Evolutionary conservation across 2,888 invertebrate species (phyloP).

Genomic region (Eupeodes latifasciatus): DNA sequence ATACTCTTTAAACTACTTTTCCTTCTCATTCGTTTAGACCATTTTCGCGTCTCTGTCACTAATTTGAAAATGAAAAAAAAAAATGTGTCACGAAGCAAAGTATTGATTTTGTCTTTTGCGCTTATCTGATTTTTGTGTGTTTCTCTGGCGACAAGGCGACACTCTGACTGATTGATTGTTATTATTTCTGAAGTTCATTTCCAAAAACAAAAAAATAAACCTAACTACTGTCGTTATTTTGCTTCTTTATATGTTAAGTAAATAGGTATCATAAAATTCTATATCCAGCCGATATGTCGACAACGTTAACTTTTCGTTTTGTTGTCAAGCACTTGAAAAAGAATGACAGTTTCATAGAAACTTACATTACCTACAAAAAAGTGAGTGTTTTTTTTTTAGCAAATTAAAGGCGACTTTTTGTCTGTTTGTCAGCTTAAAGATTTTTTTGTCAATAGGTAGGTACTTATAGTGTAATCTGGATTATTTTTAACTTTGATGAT

Average conservation of each 20-base stretch:
- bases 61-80: not conserved
- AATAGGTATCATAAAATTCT: conserved; percentile 16
- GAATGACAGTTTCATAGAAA: conserved; percentile 45
- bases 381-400: not conserved
- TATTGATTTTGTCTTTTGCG: conserved; percentile 42
- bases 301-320: not conserved
- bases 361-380: not conserved
- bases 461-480: conserved; percentile 67
- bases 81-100: conserved; percentile 23
- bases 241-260: not conserved
- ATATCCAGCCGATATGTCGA: not conserved
- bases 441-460: conserved; percentile 48
- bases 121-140: conserved; percentile 46
- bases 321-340: conserved; percentile 26
- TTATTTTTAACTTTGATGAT: conserved; percentile 47
- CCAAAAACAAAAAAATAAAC: conserved; percentile 29
- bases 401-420: conserved; percentile 40
- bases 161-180: conserved; percentile 51
- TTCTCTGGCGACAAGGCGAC: conserved; percentile 18
- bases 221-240: not conserved
- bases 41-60: not conserved
- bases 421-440: conserved; percentile 37
- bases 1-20: not conserved
- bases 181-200: conserved; percentile 43
- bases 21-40: not conserved